Evolutionary conservation across 2,888 invertebrate genomes (phyloP).

Genomic region (Mesorhabditis sp.): DNA sequence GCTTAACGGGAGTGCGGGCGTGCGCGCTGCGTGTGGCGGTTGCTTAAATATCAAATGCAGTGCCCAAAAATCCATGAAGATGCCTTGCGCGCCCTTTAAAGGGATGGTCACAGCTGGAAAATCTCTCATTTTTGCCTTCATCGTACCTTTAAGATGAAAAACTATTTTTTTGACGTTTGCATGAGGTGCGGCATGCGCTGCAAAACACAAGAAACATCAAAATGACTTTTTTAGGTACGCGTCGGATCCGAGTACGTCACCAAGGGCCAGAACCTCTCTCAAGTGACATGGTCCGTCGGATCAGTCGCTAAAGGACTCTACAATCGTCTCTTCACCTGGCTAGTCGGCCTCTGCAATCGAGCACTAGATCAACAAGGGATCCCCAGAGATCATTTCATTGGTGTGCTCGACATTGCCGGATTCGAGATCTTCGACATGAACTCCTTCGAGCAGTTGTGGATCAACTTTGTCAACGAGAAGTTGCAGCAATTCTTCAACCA

Average conservation of each 20-base stretch:
- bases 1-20: no score
- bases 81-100: no score
- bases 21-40: no score
- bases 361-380: constrained; percentile 66
- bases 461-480: constrained; percentile 77
- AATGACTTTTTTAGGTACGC: constrained; percentile 14
- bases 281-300: constrained; percentile 65
- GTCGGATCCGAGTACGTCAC: constrained; percentile 62
- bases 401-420: constrained; percentile 99
- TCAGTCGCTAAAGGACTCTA: constrained; percentile 62
- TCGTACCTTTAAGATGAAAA: no score
- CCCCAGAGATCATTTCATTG: constrained; percentile 70
- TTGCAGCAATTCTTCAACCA: constrained; percentile 74
- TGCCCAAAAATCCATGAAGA: no score
- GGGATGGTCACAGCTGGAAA: no score
- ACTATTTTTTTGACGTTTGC: neutral
- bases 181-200: no score
- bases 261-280: constrained; percentile 62
- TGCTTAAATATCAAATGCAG: no score
- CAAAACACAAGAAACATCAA: no score
- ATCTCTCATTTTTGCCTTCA: no score
- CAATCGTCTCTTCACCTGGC: constrained; percentile 68
- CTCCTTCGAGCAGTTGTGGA: constrained; percentile 95
- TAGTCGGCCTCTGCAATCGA: constrained; percentile 99
- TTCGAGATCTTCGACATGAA: constrained; percentile 99